These are phyloP conservation scores for Pristionchus arcanus DNA, from an alignment of 2,888 invertebrate species.

Conservation along the genomic window DNA sequence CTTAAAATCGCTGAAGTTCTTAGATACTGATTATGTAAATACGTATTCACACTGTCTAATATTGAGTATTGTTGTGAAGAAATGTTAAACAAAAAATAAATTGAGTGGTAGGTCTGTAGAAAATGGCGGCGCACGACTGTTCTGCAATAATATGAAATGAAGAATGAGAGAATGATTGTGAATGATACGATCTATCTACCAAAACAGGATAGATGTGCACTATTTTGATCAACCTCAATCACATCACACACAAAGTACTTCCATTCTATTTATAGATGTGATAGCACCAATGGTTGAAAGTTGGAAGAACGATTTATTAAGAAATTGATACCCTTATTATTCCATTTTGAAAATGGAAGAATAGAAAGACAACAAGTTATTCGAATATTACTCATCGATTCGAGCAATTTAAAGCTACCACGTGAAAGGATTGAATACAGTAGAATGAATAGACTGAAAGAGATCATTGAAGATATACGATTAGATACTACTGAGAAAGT, in stretches of 20 bases:
- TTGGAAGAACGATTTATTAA: slow-evolving; percentile 33
- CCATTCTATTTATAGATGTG: slow-evolving; percentile 14
- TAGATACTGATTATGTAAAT: no score
- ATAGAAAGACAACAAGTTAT: slow-evolving; percentile 26
- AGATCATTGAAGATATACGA: slow-evolving; percentile 33
- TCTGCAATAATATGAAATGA: not conserved
- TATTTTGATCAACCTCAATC: not conserved
- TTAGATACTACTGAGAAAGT: slow-evolving; percentile 13
- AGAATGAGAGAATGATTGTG: not conserved
- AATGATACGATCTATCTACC: not conserved
- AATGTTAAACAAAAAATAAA: no score
- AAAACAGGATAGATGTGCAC: slow-evolving; percentile 5
- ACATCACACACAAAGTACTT: slow-evolving; percentile 12
- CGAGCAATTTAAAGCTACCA: slow-evolving; percentile 47
- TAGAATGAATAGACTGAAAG: slow-evolving; percentile 7
- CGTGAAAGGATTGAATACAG: slow-evolving; percentile 15
- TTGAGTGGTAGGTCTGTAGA: not conserved
- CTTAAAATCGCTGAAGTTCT: no score
- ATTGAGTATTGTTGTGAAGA: no score
- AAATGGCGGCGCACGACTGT: not conserved
- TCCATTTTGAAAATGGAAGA: not conserved
- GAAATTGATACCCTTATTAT: slow-evolving; percentile 50
- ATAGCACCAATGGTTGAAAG: not conserved
- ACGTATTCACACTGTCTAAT: no score
- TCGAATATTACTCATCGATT: not conserved